Base-by-base conservation (phyloP, 2,797 vertebrate genomes). In the Lateolabrax maculatus region DNA sequence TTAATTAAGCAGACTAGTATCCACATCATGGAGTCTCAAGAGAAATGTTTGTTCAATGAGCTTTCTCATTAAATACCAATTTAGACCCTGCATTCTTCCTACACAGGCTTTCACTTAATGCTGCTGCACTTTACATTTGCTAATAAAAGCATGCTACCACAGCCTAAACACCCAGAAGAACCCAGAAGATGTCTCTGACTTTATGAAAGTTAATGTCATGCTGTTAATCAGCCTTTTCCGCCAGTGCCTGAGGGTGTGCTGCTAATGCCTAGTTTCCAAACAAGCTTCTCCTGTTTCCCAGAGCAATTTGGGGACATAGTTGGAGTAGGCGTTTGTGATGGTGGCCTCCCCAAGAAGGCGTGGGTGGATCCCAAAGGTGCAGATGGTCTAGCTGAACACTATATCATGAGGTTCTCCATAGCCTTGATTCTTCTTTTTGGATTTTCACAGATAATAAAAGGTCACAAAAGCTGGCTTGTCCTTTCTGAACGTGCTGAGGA, bases 31-130 rank as follows among this genome's bases (percentile, higher is more conserved):
- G 90, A 86, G 46, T 81, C 90, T 84, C 82, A 34, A 44, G 85
- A 90, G 87, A 81, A 84, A 82, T 71, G 74, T 81, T 88, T 77
- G 81, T 64, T 87, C 81, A 63, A 71, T 88, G 82, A 82, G 86
- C 75, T 87, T 90, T 89, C 89, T 92, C 90, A 92, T 94, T 92
- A 91, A 90, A 90, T 84, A 81, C 79, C 87, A 81, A 90, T 91
- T n/a, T 85, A 89, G 61, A 66, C 58, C 62, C 67, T 10, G 19
- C 23, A 55, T 62, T 75, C 76, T 68, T 56, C 65, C 75, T 41
- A 63, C 62, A 61, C 79, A 61, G 51, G 43, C 60, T 37, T 64
- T 57, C 58, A 57, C 60, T 69, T 68, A 23, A 74, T 48, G 61
- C 66, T 61, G 52, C 52, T 62, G 57, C 37, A 12, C 56, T 76